These are phyloP conservation scores for Brachionus asplanchnoidis DNA, from an alignment of 1,140 invertebrate genomes.

Conservation along the genomic window DNA sequence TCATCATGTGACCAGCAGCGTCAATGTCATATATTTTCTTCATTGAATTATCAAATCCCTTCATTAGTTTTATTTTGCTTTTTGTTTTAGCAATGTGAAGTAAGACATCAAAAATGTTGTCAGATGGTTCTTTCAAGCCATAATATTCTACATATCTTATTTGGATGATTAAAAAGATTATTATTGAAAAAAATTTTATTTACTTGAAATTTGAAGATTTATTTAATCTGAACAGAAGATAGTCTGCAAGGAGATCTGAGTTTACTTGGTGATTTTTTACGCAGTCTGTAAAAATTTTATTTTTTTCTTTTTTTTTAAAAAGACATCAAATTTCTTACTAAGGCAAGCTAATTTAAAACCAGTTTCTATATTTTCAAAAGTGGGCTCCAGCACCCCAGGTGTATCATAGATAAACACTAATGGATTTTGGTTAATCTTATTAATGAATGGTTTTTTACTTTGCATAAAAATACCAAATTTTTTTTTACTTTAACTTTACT, in stretches of 20 bases:
- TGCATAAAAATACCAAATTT: neutral
- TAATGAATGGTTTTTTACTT: neutral
- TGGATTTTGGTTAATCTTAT: neutral
- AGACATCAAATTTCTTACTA: neutral
- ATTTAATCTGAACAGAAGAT: slow-evolving; percentile 23
- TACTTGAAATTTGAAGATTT: slow-evolving; percentile 36
- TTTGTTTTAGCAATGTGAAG: slow-evolving; percentile 19
- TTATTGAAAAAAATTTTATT: neutral
- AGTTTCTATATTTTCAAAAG: slow-evolving; percentile 27
- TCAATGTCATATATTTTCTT: slow-evolving; percentile 34
- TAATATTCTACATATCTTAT: slow-evolving; percentile 39
- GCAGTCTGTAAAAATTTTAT: neutral
- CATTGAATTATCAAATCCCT: neutral
- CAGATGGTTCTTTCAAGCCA: neutral
- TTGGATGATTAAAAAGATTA: neutral
- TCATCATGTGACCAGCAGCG: neutral
- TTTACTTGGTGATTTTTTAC: slow-evolving; percentile 39
- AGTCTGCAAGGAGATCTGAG: slow-evolving; percentile 36
- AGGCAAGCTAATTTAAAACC: slow-evolving; percentile 39
- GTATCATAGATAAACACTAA: slow-evolving; percentile 26
- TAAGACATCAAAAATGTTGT: slow-evolving; percentile 20
- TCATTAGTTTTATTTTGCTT: neutral
- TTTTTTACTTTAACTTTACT: slow-evolving; percentile 16
- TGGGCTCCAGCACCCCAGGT: slow-evolving; percentile 40
- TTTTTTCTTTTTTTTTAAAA: no score